Conservation (phyloP, 2,113 vertebrate species). For the Colaptes auratus region DNA sequence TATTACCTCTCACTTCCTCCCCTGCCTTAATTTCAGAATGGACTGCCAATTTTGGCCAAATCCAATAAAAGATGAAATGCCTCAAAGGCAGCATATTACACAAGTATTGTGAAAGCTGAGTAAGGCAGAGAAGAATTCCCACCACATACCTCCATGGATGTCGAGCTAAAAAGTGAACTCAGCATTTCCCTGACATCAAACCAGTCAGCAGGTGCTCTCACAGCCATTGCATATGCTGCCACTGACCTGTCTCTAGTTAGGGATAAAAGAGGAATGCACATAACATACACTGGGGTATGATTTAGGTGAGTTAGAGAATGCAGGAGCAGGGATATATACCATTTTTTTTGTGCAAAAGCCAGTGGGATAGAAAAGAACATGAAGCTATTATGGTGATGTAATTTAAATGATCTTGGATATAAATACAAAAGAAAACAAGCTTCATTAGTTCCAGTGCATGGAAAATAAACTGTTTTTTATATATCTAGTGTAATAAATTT, state of each 20-base stretch:
- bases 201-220: accelerated
- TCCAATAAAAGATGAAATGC: neutral
- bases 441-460: neutral
- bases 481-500: neutral
- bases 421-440: neutral
- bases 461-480: neutral
- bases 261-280: neutral
- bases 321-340: neutral
- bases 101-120: neutral
- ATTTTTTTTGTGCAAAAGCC: neutral
- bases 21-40: neutral
- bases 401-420: neutral
- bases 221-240: accelerated
- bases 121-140: neutral
- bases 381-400: neutral
- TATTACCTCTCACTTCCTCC: neutral
- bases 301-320: neutral
- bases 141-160: neutral
- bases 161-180: neutral
- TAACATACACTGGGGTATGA: neutral
- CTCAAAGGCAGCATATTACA: neutral
- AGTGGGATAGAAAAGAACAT: neutral
- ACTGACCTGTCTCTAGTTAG: neutral
- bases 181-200: neutral
- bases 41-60: neutral